phyloP scores from a whole-genome alignment of 1,140 invertebrate species.

The Apis laboriosa region DNA sequence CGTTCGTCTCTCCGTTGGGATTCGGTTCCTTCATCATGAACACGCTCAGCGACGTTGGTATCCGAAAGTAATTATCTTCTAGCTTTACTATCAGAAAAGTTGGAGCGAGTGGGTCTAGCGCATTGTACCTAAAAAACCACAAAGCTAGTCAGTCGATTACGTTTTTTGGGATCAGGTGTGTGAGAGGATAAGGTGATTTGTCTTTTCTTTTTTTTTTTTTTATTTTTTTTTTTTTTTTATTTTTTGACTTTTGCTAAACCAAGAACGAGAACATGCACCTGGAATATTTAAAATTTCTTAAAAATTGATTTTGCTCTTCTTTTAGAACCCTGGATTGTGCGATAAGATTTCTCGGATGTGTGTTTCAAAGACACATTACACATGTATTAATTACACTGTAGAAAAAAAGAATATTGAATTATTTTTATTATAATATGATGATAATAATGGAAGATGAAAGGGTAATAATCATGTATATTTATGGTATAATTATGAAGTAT shows the following conservation, averaged over 20 bases:
- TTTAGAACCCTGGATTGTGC: background rate
- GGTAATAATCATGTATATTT: background rate
- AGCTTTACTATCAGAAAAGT: constrained; percentile 71
- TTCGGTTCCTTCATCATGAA: constrained; percentile 70
- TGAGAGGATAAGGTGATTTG: constrained; percentile 6
- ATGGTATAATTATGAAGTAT: background rate
- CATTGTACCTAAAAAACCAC: constrained; percentile 73
- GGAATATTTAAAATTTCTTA: constrained; percentile 4
- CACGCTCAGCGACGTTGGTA: constrained; percentile 72
- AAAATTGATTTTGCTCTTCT: background rate
- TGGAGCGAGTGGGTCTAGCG: constrained; percentile 66
- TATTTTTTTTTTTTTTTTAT: background rate
- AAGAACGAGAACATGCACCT: constrained; percentile 51
- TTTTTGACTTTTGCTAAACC: background rate
- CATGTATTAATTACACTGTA: constrained; percentile 9
- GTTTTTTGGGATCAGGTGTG: background rate
- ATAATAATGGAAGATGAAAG: background rate
- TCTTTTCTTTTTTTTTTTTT: constrained; percentile 1
- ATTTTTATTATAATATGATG: background rate
- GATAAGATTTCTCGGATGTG: background rate
- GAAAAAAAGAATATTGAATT: background rate
- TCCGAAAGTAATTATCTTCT: constrained; percentile 73
- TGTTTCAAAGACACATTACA: background rate
- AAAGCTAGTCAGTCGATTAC: constrained; percentile 56
- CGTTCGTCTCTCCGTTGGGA: constrained; percentile 38